Percentiles rank a stretch among this genome's conserved stretches.
Conservation (phyloP, 1,140 invertebrate species). For the Euura lappo region DNA sequence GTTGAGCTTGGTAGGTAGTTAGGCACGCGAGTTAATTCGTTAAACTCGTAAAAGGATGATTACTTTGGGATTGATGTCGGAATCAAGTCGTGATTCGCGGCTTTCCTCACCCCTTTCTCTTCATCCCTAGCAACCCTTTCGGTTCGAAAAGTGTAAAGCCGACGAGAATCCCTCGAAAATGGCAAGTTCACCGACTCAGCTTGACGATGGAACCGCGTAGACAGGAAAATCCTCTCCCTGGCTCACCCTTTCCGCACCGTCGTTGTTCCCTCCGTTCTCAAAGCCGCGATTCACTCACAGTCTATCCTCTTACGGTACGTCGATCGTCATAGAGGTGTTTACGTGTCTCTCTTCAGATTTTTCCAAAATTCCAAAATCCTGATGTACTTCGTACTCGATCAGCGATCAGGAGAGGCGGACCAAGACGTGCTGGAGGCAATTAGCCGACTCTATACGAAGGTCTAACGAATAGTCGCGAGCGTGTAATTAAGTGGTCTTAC, state of each 20-base stretch:
- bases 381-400: too few species aligned
- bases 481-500: constrained; percentile 58
- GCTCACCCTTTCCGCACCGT: constrained; percentile 17
- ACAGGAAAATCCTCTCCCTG: constrained; percentile 6
- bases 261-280: neutral
- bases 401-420: neutral
- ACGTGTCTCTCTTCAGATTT: too few species aligned
- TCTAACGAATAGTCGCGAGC: constrained; percentile 49
- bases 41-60: constrained; percentile 5
- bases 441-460: neutral
- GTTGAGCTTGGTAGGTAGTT: neutral
- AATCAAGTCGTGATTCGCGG: constrained; percentile 1
- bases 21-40: neutral
- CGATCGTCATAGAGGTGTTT: too few species aligned
- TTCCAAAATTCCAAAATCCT: too few species aligned
- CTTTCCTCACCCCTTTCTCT: neutral
- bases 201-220: neutral
- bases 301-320: too few species aligned
- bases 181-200: neutral
- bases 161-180: constrained; percentile 4
- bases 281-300: neutral
- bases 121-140: neutral
- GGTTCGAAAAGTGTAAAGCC: constrained; percentile 6
- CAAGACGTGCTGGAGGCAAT: neutral
- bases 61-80: constrained; percentile 5